A percentile compares a stretch with the other conserved stretches of the same genome.
Evolutionary conservation across 2,888 invertebrate species (phyloP).

Genomic region (Rhagonycha fulva): DNA sequence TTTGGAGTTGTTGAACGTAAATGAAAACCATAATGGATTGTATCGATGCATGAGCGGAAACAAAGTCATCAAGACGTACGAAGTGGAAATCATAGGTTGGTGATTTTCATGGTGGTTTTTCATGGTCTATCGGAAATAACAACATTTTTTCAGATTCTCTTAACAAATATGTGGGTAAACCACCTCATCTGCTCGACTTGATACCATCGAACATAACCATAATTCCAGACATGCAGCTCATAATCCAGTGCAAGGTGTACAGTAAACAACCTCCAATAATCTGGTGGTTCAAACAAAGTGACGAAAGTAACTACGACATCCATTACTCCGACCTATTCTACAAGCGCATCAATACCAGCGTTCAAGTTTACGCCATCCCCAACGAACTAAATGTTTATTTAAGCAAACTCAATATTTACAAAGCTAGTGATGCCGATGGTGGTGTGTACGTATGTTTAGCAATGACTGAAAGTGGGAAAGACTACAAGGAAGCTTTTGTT

Average conservation of each 20-base stretch:
- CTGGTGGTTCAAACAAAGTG: constrained; percentile 50
- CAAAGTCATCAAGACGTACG: constrained; percentile 39
- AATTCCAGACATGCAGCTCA: constrained; percentile 44
- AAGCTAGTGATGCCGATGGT: constrained; percentile 44
- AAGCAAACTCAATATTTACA: constrained; percentile 49
- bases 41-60: constrained; percentile 46
- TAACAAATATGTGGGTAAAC: constrained; percentile 37
- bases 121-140: not conserved
- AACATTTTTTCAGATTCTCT: constrained; percentile 36
- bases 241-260: constrained; percentile 49
- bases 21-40: constrained; percentile 41
- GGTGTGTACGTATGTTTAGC: constrained; percentile 51
- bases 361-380: constrained; percentile 38
- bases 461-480: constrained; percentile 46
- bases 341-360: constrained; percentile 40
- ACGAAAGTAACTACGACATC: constrained; percentile 44
- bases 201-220: constrained; percentile 45
- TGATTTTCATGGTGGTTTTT: not conserved
- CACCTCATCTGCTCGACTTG: constrained; percentile 43
- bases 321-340: constrained; percentile 43
- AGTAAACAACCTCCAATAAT: constrained; percentile 47
- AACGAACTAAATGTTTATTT: constrained; percentile 43
- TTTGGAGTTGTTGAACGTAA: constrained; percentile 41
- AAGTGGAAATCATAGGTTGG: constrained; percentile 42
- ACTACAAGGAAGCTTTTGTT: constrained; percentile 44